A percentile compares a stretch with the other conserved stretches of the same genome.
phyloP scores from a whole-genome alignment of 1,140 invertebrate genomes.

The Brachionus rubens region DNA sequence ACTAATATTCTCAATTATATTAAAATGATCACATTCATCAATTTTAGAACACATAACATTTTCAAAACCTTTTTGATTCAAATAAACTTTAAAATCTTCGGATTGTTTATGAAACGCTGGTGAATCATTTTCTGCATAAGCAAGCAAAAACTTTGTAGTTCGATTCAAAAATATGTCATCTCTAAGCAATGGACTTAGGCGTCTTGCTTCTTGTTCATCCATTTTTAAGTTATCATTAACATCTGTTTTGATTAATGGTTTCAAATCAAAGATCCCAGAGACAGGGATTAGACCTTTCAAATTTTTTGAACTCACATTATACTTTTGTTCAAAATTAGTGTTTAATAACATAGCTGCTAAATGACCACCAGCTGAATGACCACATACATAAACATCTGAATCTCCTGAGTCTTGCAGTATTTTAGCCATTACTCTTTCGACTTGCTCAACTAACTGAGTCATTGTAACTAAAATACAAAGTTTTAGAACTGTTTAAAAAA shows the following conservation, averaged over 20 bases:
- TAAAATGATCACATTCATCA: constrained; percentile 22
- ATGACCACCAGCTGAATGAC: constrained; percentile 46
- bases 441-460: neutral
- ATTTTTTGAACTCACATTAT: neutral
- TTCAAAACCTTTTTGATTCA: neutral
- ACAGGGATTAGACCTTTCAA: constrained; percentile 21
- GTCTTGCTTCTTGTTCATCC: neutral
- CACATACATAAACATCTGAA: constrained; percentile 8
- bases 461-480: neutral
- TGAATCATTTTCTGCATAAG: constrained; percentile 29
- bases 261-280: constrained; percentile 35
- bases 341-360: neutral
- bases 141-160: neutral
- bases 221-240: constrained; percentile 45
- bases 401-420: neutral
- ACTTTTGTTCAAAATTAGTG: constrained; percentile 8
- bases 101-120: constrained; percentile 26
- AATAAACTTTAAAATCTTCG: neutral
- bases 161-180: neutral
- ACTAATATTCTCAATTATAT: constrained; percentile 31
- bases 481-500: neutral
- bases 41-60: neutral
- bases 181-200: neutral
- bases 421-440: constrained; percentile 21
- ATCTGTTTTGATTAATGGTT: constrained; percentile 35